phyloP scores from a whole-genome alignment of 1,140 invertebrate species.

The Bombyx mandarina region DNA sequence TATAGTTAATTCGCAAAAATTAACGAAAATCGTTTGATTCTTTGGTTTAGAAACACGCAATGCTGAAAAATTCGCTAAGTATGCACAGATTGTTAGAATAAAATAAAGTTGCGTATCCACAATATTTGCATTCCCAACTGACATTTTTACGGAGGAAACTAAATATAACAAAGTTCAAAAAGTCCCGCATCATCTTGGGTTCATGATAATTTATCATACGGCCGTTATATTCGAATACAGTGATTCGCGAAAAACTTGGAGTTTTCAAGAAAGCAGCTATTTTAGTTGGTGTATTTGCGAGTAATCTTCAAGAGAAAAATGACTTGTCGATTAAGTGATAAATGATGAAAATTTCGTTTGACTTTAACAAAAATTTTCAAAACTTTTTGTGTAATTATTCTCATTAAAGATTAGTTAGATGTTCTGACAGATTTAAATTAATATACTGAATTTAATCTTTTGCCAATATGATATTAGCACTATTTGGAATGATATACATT shows the following conservation, averaged over 20 bases:
- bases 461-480: too few relatives aligned
- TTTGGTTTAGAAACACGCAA: background rate
- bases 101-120: background rate
- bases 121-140: background rate
- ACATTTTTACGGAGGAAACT: constrained; percentile 5
- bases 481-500: too few relatives aligned
- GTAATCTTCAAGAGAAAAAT: constrained; percentile 44
- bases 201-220: constrained; percentile 41
- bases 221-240: constrained; percentile 18
- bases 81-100: background rate
- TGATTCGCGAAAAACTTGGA: constrained; percentile 52
- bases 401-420: background rate
- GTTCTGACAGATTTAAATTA: too few relatives aligned
- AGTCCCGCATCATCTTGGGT: constrained; percentile 8
- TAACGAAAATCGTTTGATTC: too few relatives aligned
- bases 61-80: background rate
- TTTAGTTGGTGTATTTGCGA: constrained; percentile 28
- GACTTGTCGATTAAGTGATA: constrained; percentile 35
- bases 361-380: constrained; percentile 1
- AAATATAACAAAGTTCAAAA: constrained; percentile 10
- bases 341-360: constrained; percentile 22
- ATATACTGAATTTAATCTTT: too few relatives aligned
- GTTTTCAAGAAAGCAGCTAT: constrained; percentile 28
- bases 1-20: background rate
- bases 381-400: background rate